Percentiles rank a stretch among this genome's conserved stretches.
These are phyloP conservation scores for Drosophila elegans DNA, from an alignment of 1,140 invertebrate species.

Conservation along the genomic window DNA sequence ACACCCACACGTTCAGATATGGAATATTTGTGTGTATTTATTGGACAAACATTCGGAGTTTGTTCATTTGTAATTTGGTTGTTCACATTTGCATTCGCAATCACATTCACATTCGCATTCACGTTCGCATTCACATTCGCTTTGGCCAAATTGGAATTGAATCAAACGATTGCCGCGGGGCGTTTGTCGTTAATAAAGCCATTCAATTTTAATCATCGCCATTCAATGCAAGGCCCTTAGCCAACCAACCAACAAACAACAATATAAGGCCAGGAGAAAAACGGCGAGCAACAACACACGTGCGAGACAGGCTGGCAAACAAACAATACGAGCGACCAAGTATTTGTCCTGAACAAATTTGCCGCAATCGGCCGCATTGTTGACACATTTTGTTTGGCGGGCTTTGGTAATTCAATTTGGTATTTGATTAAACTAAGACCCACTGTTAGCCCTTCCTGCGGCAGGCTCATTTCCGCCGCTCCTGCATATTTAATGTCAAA, in stretches of 20 bases:
- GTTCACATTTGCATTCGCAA: conserved; percentile 49
- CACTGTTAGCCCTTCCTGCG: conserved; percentile 11
- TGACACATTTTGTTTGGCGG: conserved; percentile 48
- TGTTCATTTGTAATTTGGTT: conserved; percentile 66
- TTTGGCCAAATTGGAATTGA: conserved; percentile 64
- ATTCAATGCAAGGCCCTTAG: conserved; percentile 38
- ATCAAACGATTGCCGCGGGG: conserved; percentile 67
- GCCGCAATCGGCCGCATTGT: conserved; percentile 45
- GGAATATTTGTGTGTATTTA: conserved; percentile 30
- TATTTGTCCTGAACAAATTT: conserved; percentile 49
- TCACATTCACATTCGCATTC: conserved; percentile 40
- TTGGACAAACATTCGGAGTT: conserved; percentile 69
- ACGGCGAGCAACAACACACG: conserved; percentile 9
- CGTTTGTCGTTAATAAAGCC: conserved; percentile 69
- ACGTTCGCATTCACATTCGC: conserved; percentile 50
- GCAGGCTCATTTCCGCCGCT: conserved; percentile 65
- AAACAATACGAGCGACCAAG: conserved; percentile 34
- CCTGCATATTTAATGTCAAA: conserved; percentile 79
- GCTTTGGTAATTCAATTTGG: conserved; percentile 72
- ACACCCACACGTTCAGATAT: conserved; percentile 19
- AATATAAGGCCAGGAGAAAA: conserved; percentile 25
- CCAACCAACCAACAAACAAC: conserved; percentile 19
- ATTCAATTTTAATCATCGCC: conserved; percentile 77
- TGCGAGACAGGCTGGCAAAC: conserved; percentile 18
- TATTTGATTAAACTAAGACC: conserved; percentile 72